Base-by-base conservation (phyloP, 2,797 vertebrate genomes). In the Malurus splendens region DNA sequence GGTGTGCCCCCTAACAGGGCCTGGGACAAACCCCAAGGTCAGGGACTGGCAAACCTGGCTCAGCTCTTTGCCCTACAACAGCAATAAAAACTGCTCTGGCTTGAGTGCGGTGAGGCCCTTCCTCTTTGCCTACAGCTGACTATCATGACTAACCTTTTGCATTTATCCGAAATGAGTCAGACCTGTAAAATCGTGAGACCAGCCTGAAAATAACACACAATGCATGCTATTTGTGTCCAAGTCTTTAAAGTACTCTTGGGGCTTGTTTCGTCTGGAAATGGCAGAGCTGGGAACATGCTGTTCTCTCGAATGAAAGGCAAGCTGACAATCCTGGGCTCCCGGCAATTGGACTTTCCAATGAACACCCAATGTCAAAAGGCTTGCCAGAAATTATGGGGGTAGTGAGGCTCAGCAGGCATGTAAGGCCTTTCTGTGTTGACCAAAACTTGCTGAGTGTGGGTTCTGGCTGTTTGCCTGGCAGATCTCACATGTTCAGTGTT, bases 171-270 rank as follows among this genome's bases (percentile, higher is more conserved):
- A 68, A 86, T 94, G 90, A 95, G 86, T 91, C 91, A 95, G 67
- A 85, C 57, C 75, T 81, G 57, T 25, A 90, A 86, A 93, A 92
- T 73, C 70, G 79, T 83, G 59, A 91, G 73, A 82, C 62, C 36
- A 60, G 41, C 48, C 83, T 92, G 76, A 93, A 93, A 95, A 93
- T 87, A 88, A 95, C 81, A 86, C 56, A 79, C 67, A 86, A 81
- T 38, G 28, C 2, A 2, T 87, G 54, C 71, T 94, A 81, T 93
- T 92, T 91, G 60, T 73, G 76, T 91, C 48, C 82, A 50, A 79
- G 67, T 56, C 76, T 92, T 89, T 91, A 93, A 72, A 50, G 71
- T 74, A 73, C 89, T 79, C 94, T 32, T 91, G 87, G 87, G 90
- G 80, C 90, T 93, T 76, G 71, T 90, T 94, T 93, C 56, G 45